These are phyloP conservation scores for Carduelis carduelis DNA, from an alignment of 2,797 vertebrate species.

Conservation along the genomic window DNA sequence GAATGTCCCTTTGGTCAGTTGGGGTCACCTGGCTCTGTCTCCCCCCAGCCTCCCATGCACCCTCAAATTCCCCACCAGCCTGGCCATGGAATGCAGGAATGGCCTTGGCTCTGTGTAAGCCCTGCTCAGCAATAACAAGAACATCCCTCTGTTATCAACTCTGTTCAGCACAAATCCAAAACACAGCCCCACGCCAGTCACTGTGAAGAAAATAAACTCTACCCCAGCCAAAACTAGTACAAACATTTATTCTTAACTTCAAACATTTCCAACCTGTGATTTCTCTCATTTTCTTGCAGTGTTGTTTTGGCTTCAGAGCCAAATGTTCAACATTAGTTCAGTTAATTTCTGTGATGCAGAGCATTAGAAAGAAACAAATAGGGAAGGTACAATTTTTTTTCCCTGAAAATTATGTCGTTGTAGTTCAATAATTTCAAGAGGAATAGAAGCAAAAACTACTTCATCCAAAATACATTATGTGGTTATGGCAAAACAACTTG, in stretches of 20 bases:
- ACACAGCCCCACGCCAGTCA: background rate
- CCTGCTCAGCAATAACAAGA: background rate
- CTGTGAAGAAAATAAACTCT: background rate
- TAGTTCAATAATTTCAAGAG: background rate
- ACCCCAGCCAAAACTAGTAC: background rate
- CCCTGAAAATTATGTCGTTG: background rate
- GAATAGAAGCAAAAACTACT: background rate
- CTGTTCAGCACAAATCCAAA: background rate
- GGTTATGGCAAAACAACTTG: background rate
- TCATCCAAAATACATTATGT: background rate
- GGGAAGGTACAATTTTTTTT: background rate
- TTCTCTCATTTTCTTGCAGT: background rate
- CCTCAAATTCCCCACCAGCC: rapidly evolving
- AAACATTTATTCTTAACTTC: background rate
- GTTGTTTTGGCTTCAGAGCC: background rate
- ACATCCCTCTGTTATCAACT: background rate
- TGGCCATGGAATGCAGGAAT: rapidly evolving
- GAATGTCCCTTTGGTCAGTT: background rate
- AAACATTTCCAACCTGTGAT: background rate
- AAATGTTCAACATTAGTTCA: background rate
- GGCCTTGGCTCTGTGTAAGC: background rate
- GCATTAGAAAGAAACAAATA: background rate
- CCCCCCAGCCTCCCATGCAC: background rate
- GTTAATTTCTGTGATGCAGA: background rate
- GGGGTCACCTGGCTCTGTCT: background rate